A percentile compares a stretch with the other conserved stretches of the same genome.
Conservation (phyloP, 2,113 vertebrate species). For the Talpa occidentalis region DNA sequence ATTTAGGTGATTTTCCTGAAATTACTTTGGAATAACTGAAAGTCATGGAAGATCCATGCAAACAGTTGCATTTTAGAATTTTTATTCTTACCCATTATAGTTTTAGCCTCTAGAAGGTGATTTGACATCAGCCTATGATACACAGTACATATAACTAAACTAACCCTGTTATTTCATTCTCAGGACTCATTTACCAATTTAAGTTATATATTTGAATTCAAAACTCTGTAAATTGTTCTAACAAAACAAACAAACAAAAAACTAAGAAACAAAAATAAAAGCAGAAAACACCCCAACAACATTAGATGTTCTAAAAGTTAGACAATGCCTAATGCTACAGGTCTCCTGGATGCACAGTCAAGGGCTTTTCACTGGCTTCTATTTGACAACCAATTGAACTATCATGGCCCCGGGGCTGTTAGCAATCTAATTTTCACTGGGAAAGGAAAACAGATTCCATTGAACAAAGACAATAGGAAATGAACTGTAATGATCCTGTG, state of each 20-base stretch:
- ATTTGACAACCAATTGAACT: conserved; percentile 22
- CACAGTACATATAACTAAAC: background rate
- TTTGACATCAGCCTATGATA: background rate
- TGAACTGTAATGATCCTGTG: conserved; percentile 50
- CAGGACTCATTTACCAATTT: background rate
- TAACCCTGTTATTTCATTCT: background rate
- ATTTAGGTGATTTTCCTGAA: background rate
- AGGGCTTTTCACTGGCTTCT: background rate
- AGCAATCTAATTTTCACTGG: conserved; percentile 48
- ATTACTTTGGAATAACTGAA: background rate
- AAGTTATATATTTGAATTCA: background rate
- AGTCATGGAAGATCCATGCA: background rate
- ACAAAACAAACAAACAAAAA: background rate
- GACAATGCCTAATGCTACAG: background rate
- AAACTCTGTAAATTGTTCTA: background rate
- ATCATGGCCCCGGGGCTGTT: background rate
- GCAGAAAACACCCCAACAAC: accelerated
- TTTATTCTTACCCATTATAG: background rate
- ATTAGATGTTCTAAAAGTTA: background rate
- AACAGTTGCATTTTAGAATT: background rate
- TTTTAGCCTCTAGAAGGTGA: background rate
- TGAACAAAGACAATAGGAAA: conserved; percentile 54
- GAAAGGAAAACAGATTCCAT: conserved; percentile 46
- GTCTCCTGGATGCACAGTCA: background rate
- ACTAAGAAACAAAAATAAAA: background rate